Evolutionary conservation across 2,888 invertebrate genomes (phyloP).

Genomic region (Platypus cylindrus): DNA sequence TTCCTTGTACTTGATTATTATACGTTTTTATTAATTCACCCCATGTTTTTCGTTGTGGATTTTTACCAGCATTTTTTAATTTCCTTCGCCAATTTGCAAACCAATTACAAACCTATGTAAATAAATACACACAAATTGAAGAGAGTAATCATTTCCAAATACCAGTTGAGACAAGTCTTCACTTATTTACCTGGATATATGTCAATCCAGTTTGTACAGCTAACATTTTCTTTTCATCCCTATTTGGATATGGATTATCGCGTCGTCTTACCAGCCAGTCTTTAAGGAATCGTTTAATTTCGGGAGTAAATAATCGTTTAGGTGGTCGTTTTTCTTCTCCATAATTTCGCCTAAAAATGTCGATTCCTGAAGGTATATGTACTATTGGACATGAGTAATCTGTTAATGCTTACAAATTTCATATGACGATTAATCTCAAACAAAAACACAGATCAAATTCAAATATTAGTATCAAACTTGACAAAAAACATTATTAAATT

Average conservation of each 20-base stretch:
- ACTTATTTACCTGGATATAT: constrained; percentile 51
- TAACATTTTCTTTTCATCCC: constrained; percentile 62
- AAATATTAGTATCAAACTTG: no score
- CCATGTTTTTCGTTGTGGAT: constrained; percentile 58
- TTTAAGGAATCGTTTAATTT: constrained; percentile 64
- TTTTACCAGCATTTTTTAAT: constrained; percentile 59
- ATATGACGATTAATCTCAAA: no score
- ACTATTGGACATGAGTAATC: no score
- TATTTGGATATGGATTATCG: constrained; percentile 66
- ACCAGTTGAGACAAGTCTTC: no score
- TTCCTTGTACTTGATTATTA: constrained; percentile 61
- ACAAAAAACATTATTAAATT: no score
- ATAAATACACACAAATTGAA: no score
- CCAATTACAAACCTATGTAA: constrained; percentile 58
- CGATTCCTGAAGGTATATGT: no score
- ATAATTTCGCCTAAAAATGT: constrained; percentile 38
- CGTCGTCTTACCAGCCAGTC: constrained; percentile 64
- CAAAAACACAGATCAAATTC: no score
- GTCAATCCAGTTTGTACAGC: constrained; percentile 64
- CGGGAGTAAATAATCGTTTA: constrained; percentile 65
- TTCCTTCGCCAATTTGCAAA: constrained; percentile 75
- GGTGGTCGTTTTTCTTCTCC: constrained; percentile 51
- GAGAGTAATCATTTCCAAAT: no score
- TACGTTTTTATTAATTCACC: constrained; percentile 59
- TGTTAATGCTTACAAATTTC: no score